These are phyloP conservation scores for Numenius arquata DNA, from an alignment of 2,113 vertebrate species.

Conservation along the genomic window DNA sequence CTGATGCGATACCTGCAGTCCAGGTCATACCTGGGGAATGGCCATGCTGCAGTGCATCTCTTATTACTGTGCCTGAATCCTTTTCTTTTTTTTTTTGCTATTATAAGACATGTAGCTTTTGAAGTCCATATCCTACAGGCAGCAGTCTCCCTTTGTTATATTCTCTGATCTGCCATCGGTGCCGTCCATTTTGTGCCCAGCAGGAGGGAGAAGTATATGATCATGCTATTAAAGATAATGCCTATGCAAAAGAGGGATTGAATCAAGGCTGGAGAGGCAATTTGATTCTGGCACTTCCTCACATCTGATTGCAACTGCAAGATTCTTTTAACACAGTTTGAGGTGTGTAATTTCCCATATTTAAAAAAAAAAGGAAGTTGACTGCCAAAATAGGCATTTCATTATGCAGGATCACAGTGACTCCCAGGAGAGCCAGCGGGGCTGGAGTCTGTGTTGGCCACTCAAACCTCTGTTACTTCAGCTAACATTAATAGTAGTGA, in stretches of 20 bases:
- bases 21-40: background rate
- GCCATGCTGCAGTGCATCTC: background rate
- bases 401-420: background rate
- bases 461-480: background rate
- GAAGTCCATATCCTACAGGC: background rate
- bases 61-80: background rate
- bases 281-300: slow-evolving; percentile 35
- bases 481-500: background rate
- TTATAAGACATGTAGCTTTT: background rate
- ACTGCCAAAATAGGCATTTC: background rate
- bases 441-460: background rate
- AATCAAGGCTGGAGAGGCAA: slow-evolving; percentile 49
- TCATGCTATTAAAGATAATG: slow-evolving; percentile 46
- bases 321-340: slow-evolving; percentile 12
- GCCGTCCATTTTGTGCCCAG: background rate
- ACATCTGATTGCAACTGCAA: slow-evolving; percentile 33
- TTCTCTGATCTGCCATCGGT: background rate
- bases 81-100: background rate
- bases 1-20: background rate
- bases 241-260: slow-evolving; percentile 36
- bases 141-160: background rate
- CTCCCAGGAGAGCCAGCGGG: background rate
- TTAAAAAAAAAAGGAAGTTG: background rate
- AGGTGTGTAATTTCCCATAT: slow-evolving; percentile 13
- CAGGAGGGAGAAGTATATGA: slow-evolving; percentile 33